These are phyloP conservation scores for Desmophyllum pertusum DNA, from an alignment of 92 coral and sea anemone genomes.

Conservation along the genomic window DNA sequence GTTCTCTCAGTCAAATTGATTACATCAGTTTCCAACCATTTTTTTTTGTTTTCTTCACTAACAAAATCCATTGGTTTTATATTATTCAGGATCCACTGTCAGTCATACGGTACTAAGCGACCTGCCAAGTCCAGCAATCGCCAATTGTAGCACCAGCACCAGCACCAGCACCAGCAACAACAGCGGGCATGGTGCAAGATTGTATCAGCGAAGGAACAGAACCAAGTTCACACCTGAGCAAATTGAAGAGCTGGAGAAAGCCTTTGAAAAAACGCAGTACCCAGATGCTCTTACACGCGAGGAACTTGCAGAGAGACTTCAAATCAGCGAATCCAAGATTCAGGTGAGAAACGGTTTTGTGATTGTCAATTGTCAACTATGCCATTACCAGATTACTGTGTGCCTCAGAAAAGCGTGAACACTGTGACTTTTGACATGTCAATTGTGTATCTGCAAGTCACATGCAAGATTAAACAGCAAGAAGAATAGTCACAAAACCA, in stretches of 20 bases:
- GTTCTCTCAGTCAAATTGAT: not conserved
- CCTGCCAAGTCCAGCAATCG: conserved; percentile 16
- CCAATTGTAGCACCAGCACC: conserved; percentile 8
- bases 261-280: conserved; percentile 77
- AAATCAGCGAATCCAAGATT: conserved; percentile 79
- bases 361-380: too few relatives aligned
- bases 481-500: too few relatives aligned
- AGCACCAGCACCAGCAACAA: not conserved
- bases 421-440: too few relatives aligned
- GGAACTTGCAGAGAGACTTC: conserved; percentile 76
- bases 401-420: too few relatives aligned
- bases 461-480: too few relatives aligned
- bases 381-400: too few relatives aligned
- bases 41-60: too few relatives aligned
- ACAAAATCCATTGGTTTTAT: not conserved
- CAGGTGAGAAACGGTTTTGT: conserved; percentile 51
- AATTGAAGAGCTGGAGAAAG: conserved; percentile 77
- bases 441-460: too few relatives aligned
- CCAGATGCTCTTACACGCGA: conserved; percentile 86
- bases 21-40: not conserved
- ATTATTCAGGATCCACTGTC: conserved; percentile 15
- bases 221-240: conserved; percentile 82
- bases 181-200: conserved; percentile 27
- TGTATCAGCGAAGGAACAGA: conserved; percentile 85
- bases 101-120: conserved; percentile 31